phyloP scores from a whole-genome alignment of 2,113 vertebrate species.

The Bos taurus region ARS-UCD2.0 NC_082638.1:1279501-1280000 shows the following conservation, averaged over 20 bases:
- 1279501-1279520: background rate
- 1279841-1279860: background rate
- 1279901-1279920: background rate
- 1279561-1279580: background rate
- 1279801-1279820: background rate
- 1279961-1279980: background rate
- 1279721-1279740: background rate
- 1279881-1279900: background rate
- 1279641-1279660: rapidly evolving
- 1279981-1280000: background rate
- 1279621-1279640: background rate
- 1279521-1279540: background rate
- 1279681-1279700: rapidly evolving
- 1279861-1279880: background rate
- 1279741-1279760: background rate
- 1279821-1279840: rapidly evolving
- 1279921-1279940: background rate
- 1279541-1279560: background rate
- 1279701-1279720: rapidly evolving
- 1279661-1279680: rapidly evolving
- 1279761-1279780: background rate
- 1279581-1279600: background rate
- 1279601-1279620: background rate
- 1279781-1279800: background rate
- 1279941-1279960: background rate